phyloP scores from a whole-genome alignment of 2,797 vertebrate species.

The Anableps anableps region DNA sequence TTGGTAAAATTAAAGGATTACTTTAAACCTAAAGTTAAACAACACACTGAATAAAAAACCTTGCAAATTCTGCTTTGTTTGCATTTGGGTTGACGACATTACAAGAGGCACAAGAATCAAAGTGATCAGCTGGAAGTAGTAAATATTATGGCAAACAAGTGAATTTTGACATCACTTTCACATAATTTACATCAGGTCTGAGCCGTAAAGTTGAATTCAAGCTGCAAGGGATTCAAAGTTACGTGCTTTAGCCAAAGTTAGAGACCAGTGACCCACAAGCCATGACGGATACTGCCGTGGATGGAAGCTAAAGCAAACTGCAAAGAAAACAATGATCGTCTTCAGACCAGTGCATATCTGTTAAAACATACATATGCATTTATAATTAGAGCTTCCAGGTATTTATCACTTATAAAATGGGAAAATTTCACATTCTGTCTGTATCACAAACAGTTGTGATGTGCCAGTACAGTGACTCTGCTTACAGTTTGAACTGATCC shows the following conservation, averaged over 20 bases:
- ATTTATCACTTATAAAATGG: neutral
- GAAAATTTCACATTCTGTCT: too few relatives aligned
- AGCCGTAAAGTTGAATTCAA: neutral
- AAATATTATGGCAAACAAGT: neutral
- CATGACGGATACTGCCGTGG: neutral
- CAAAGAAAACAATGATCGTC: neutral
- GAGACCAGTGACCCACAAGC: neutral
- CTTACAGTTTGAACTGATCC: too few relatives aligned
- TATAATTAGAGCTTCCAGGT: too few relatives aligned
- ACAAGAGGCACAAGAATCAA: too few relatives aligned
- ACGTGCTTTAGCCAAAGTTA: neutral
- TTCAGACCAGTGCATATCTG: too few relatives aligned
- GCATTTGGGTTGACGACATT: neutral
- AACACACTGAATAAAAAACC: neutral
- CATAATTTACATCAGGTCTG: neutral
- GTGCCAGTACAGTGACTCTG: too few relatives aligned
- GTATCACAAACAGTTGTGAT: neutral
- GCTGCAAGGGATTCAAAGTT: neutral
- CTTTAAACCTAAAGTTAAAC: neutral
- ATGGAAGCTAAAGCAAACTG: neutral
- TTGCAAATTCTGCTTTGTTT: neutral
- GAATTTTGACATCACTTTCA: neutral
- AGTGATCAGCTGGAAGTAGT: neutral
- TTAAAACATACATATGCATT: too few relatives aligned
- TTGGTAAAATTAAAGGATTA: neutral